Conservation (phyloP, 2,888 invertebrate genomes). For the Diaprepes abbreviatus region DNA sequence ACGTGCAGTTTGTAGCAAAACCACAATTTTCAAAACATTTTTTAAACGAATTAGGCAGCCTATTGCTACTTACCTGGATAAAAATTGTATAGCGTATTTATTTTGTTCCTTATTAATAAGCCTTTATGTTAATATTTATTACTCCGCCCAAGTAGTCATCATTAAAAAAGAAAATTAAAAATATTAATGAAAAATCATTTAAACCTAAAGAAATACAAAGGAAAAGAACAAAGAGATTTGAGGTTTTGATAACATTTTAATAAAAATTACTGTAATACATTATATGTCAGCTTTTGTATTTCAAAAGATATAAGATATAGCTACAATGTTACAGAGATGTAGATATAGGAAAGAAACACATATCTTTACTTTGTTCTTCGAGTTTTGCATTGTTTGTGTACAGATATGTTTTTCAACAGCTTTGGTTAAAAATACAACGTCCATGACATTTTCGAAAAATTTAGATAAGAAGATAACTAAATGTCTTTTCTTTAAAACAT, state of each 20-base stretch:
- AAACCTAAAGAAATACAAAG: not conserved
- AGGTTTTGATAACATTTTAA: conserved; percentile 51
- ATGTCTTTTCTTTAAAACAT: conserved; percentile 27
- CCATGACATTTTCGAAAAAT: conserved; percentile 37
- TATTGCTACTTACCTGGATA: too few species aligned
- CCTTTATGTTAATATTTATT: too few species aligned
- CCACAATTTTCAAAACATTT: too few species aligned
- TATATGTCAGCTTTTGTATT: conserved; percentile 54
- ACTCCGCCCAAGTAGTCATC: too few species aligned
- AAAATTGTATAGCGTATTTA: too few species aligned
- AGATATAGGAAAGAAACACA: conserved; percentile 49
- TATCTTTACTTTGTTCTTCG: conserved; percentile 35
- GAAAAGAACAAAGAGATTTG: conserved; percentile 52
- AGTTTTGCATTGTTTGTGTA: conserved; percentile 20
- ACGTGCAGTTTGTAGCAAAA: too few species aligned
- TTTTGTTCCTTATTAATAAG: too few species aligned
- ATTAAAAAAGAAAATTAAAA: not conserved
- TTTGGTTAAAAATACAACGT: conserved; percentile 12
- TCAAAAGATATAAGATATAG: conserved; percentile 52
- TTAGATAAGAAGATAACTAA: conserved; percentile 30
- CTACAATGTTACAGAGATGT: conserved; percentile 50
- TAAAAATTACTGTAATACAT: conserved; percentile 54
- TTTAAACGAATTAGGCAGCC: too few species aligned
- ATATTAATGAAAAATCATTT: conserved; percentile 14
- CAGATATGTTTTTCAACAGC: conserved; percentile 20